A percentile compares a stretch with the other conserved stretches of the same genome.
Conservation (phyloP, 2,888 invertebrate genomes). For the Diadegma fenestrale region DNA sequence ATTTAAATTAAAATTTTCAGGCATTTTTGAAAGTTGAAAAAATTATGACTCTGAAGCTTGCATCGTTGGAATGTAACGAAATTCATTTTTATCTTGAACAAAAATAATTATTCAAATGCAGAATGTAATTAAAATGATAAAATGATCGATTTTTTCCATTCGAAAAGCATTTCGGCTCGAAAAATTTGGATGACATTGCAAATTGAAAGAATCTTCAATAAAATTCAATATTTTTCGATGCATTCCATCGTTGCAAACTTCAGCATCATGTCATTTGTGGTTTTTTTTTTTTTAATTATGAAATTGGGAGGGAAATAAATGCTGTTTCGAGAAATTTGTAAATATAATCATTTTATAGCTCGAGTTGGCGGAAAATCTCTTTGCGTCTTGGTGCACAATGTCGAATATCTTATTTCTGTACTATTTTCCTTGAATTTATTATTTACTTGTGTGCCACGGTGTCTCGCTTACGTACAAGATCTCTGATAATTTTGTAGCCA, state of each 20-base stretch:
- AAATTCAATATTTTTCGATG: too few relatives aligned
- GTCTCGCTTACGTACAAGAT: background rate
- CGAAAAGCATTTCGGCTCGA: too few relatives aligned
- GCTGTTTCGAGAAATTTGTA: background rate
- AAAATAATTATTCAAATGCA: too few relatives aligned
- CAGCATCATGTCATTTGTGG: too few relatives aligned
- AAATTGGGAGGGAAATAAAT: background rate
- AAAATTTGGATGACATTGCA: too few relatives aligned
- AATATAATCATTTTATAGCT: background rate
- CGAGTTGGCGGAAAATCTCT: background rate
- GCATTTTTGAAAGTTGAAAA: background rate
- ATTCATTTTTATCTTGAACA: too few relatives aligned
- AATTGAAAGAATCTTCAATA: too few relatives aligned
- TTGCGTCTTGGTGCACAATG: background rate
- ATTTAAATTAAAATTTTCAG: background rate
- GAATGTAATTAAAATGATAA: too few relatives aligned
- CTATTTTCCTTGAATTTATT: constrained; percentile 5
- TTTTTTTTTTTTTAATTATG: background rate
- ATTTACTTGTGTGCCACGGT: background rate
- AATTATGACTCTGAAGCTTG: too few relatives aligned
- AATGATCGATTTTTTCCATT: too few relatives aligned
- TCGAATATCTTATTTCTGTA: background rate
- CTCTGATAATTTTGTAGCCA: constrained; percentile 3
- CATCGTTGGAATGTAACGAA: too few relatives aligned
- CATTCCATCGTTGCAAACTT: too few relatives aligned